Evolutionary conservation across 2,113 vertebrate genomes (phyloP).

Genomic region (Tautogolabrus adspersus): DNA sequence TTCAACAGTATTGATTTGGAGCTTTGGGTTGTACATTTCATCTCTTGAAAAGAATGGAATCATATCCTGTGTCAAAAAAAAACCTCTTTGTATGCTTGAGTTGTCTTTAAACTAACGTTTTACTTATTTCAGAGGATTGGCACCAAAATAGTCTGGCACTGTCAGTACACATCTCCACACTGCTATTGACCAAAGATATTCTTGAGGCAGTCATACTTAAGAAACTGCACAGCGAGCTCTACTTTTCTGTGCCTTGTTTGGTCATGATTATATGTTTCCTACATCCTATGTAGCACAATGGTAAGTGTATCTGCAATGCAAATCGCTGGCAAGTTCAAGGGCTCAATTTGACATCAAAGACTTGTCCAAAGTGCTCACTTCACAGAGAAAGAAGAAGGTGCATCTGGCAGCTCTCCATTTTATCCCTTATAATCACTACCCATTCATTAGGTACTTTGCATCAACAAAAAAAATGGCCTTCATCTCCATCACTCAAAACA

Average conservation of each 20-base stretch:
- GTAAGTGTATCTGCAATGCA: conserved; percentile 50
- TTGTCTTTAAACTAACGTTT: too few relatives aligned
- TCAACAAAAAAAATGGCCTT: conserved; percentile 29
- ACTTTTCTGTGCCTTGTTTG: not conserved
- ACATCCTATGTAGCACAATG: not conserved
- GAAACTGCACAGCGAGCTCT: not conserved
- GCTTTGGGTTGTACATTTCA: not conserved
- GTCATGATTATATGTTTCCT: not conserved
- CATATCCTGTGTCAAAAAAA: too few relatives aligned
- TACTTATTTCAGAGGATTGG: too few relatives aligned
- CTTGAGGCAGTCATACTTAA: not conserved
- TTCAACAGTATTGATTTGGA: not conserved
- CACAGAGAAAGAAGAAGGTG: conserved; percentile 24
- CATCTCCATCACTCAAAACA: not conserved
- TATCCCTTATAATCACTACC: not conserved
- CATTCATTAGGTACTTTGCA: conserved; percentile 34
- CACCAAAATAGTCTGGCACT: not conserved
- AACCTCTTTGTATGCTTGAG: too few relatives aligned
- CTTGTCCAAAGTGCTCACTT: conserved; percentile 19
- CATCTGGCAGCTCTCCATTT: conserved; percentile 6
- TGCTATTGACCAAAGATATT: not conserved
- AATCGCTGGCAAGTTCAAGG: conserved; percentile 40
- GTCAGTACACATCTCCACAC: not conserved
- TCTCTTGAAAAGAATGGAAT: not conserved
- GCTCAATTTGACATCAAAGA: conserved; percentile 48